phyloP scores from a whole-genome alignment of 2,797 vertebrate genomes.

The Hydrolagus colliei region DNA sequence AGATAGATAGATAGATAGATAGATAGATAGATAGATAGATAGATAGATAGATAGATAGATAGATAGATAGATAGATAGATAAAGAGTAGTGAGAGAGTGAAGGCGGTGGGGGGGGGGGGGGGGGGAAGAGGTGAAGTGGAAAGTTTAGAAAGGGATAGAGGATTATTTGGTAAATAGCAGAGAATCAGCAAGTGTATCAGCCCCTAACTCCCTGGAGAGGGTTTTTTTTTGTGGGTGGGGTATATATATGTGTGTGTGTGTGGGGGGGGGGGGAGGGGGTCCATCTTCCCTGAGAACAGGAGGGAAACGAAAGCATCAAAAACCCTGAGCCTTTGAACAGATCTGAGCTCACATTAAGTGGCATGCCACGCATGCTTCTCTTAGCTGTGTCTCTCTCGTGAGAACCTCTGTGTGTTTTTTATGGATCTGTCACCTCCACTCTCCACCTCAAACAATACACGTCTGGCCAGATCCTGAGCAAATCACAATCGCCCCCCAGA shows the following conservation, averaged over 20 bases:
- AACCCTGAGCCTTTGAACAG: constrained; percentile 57
- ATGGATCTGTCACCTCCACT: constrained; percentile 36
- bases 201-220: constrained; percentile 63
- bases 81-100: too few species aligned
- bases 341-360: constrained; percentile 50
- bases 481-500: constrained; percentile 27
- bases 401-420: constrained; percentile 36
- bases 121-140: too few species aligned
- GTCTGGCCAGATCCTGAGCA: constrained; percentile 37
- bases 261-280: constrained; percentile 33
- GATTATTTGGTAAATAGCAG: constrained; percentile 54
- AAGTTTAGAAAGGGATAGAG: too few species aligned
- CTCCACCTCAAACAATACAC: constrained; percentile 34
- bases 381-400: constrained; percentile 38
- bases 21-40: too few species aligned
- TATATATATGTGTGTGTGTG: too few species aligned
- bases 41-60: too few species aligned
- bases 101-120: too few species aligned
- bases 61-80: too few species aligned
- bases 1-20: too few species aligned
- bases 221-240: constrained; percentile 41
- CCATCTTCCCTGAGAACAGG: constrained; percentile 50
- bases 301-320: constrained; percentile 49
- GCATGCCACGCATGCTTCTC: constrained; percentile 56
- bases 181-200: constrained; percentile 58